Conservation (phyloP, 2,797 vertebrate genomes). For the Crocodylus rhombifer region DNA sequence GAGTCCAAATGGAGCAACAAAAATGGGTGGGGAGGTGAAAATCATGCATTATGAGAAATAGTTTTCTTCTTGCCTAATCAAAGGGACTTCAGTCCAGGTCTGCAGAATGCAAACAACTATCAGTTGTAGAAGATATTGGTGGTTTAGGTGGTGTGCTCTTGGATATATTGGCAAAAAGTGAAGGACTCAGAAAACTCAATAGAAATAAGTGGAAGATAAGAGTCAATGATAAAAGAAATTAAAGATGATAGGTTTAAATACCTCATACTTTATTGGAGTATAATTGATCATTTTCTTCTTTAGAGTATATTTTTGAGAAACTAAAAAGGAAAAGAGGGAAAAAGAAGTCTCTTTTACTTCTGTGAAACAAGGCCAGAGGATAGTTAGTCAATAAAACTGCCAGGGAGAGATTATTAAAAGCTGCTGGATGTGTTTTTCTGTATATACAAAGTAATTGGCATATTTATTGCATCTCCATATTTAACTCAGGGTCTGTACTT, state of each 20-base stretch:
- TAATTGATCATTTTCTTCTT: not conserved
- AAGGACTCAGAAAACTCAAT: not conserved
- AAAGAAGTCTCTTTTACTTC: not conserved
- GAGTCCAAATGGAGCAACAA: no score
- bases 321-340: not conserved
- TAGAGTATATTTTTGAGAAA: not conserved
- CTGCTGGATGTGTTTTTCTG: not conserved
- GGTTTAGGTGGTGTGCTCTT: not conserved
- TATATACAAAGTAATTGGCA: not conserved
- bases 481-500: not conserved
- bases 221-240: not conserved
- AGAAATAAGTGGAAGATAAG: accelerated
- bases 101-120: no score
- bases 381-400: not conserved
- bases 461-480: not conserved
- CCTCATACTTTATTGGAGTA: not conserved
- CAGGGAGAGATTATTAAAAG: not conserved
- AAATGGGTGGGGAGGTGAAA: no score
- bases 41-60: no score
- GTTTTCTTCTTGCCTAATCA: no score
- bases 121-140: not conserved
- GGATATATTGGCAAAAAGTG: accelerated
- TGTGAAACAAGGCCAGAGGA: not conserved
- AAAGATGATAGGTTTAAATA: not conserved
- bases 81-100: no score